Evolutionary conservation across 2,888 invertebrate species (phyloP), one percentile per base, ranked within the genome.

Genomic region (Cephus spinipes): DNA sequence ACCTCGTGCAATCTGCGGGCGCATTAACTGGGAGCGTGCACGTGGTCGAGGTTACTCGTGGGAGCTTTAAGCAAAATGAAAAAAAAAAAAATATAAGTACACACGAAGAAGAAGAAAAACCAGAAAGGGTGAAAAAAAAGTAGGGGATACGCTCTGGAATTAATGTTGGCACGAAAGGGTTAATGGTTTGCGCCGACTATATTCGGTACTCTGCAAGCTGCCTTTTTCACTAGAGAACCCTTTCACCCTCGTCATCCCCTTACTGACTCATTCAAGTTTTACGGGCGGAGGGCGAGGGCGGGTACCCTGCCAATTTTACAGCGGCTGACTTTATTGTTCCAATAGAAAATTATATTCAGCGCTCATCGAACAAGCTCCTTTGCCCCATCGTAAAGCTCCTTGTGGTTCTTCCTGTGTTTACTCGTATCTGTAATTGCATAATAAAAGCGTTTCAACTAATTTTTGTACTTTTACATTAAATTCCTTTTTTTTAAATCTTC

Each of bases 171-270:
- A 40, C 40, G 40, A 40, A 40, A 15, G 40, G 40, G 40, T 40
- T 40, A 40, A 40, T 40, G 15, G 40, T 15, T 40, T 6, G 40
- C 40, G 40, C 15, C 11, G 69, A 76, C 76, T 74, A 68, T 81
- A 83, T 80, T 81, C 55, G 74, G 32, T 76, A 71, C 77, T 78
- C 78, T 35, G 35, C 55, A 73, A 73, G 69, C 69, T 74, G 71
- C 77, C 77, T 82, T 78, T 75, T 69, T 32, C 74, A 68, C 71
- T 33, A 74, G 73, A 69, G 32, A 75, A 69, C 69, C 30, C 79
- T 79, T 77, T 69, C 74, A 73, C 73, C 73, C 73, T 73, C 73
- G 40, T 40, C 40, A 40, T 40, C 15, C 40, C 15, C 40, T 15
- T 15, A 40, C 15, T 40, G 35, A 35, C 73, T 33, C 73, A n/a